phyloP scores from a whole-genome alignment of 2,797 vertebrate genomes.

The Tapirus indicus region DNA sequence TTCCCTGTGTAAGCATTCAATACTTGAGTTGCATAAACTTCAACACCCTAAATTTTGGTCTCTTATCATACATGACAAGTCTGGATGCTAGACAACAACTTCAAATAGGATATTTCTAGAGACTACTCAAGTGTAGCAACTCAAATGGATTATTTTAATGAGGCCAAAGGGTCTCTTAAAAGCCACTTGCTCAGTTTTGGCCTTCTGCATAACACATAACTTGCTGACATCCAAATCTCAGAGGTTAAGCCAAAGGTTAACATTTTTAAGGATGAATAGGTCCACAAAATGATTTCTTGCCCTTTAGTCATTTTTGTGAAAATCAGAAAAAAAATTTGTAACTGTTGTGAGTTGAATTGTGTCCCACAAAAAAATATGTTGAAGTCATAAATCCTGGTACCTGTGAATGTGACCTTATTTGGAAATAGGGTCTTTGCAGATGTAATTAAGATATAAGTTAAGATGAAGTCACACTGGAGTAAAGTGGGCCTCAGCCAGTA shows the following conservation, averaged over 20 bases:
- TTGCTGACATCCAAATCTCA: neutral
- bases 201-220: neutral
- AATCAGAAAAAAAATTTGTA: neutral
- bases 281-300: neutral
- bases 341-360: neutral
- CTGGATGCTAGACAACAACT: neutral
- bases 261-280: neutral
- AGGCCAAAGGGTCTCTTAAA: neutral
- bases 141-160: conserved; percentile 2
- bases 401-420: neutral
- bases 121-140: neutral
- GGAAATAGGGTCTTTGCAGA: neutral
- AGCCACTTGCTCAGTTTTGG: neutral
- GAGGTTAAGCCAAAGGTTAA: neutral
- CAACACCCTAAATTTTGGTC: neutral
- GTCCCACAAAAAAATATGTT: neutral
- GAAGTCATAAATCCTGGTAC: neutral
- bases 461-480: neutral
- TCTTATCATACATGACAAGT: neutral
- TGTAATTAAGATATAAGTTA: neutral
- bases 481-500: neutral
- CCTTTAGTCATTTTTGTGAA: neutral
- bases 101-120: neutral
- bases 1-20: neutral
- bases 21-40: neutral